Percentiles rank a stretch among this genome's conserved stretches.
phyloP scores from a whole-genome alignment of 2,113 vertebrate species.

The Ictalurus punctatus region DNA sequence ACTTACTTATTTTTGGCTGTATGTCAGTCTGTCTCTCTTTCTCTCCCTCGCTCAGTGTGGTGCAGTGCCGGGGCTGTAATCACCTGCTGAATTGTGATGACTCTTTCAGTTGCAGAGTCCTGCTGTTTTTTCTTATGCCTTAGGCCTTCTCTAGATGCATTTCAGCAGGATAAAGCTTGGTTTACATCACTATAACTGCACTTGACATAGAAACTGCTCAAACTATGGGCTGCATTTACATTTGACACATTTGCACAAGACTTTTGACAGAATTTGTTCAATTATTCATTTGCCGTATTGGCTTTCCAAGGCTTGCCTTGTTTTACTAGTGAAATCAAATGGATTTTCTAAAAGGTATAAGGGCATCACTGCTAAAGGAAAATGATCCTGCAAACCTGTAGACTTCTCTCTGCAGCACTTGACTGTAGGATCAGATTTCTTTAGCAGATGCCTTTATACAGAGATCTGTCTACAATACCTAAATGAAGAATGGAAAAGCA shows the following conservation, averaged over 20 bases:
- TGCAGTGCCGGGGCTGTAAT: constrained; percentile 49
- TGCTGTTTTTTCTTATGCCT: constrained; percentile 33
- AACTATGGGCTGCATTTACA: constrained; percentile 54
- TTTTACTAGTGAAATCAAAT: constrained; percentile 16
- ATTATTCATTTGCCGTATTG: constrained; percentile 54
- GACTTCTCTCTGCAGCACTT: neutral
- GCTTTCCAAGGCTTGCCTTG: constrained; percentile 38
- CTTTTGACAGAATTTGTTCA: constrained; percentile 47
- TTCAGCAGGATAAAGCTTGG: constrained; percentile 28
- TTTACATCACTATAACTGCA: constrained; percentile 55
- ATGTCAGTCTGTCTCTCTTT: neutral
- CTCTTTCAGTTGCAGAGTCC: constrained; percentile 57
- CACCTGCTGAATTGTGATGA: constrained; percentile 58
- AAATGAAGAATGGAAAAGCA: neutral
- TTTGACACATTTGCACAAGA: constrained; percentile 49
- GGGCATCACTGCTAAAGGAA: constrained; percentile 9
- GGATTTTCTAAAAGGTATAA: constrained; percentile 22
- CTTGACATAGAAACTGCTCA: constrained; percentile 45
- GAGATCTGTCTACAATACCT: neutral
- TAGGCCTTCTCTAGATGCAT: constrained; percentile 35
- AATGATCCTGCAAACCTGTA: constrained; percentile 8
- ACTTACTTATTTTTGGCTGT: neutral
- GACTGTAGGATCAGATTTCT: constrained; percentile 9
- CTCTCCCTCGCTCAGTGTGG: neutral
- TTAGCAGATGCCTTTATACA: neutral